Percentiles rank a stretch among this genome's conserved stretches.
Conservation (phyloP, 2,113 vertebrate genomes). For the Mus spicilegus region DNA sequence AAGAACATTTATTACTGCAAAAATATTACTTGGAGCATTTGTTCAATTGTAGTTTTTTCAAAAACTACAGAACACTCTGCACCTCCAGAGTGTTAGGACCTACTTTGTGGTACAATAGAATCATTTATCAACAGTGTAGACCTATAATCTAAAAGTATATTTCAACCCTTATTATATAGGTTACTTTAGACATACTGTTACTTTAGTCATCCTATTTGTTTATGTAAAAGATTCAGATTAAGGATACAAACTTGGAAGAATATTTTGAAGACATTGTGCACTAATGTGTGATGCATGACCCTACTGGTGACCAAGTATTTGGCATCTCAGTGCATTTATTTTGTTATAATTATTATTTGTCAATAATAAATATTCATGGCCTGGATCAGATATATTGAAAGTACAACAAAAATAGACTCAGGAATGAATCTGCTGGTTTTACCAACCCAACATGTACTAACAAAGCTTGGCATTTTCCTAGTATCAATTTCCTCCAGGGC, state of each 20-base stretch:
- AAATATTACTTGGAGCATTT: neutral
- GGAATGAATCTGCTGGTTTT: neutral
- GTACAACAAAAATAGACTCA: neutral
- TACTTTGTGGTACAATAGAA: rapidly evolving
- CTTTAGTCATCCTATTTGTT: conserved; percentile 17
- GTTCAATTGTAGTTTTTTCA: neutral
- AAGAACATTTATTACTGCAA: neutral
- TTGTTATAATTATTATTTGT: neutral
- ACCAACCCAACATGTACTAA: neutral
- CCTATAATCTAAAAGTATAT: neutral
- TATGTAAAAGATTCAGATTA: neutral
- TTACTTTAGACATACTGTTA: neutral
- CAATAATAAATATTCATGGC: neutral
- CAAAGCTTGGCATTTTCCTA: conserved; percentile 25
- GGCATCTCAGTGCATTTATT: neutral
- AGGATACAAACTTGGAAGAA: conserved; percentile 1
- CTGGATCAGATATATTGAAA: neutral
- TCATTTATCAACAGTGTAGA: neutral
- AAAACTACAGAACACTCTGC: too few relatives aligned
- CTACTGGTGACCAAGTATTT: neutral
- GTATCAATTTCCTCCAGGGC: neutral
- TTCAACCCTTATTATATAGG: neutral
- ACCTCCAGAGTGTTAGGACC: too few relatives aligned
- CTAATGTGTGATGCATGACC: neutral
- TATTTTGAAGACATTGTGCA: neutral